Conservation (phyloP, 2,888 invertebrate species). For the Tetragonula carbonaria region DNA sequence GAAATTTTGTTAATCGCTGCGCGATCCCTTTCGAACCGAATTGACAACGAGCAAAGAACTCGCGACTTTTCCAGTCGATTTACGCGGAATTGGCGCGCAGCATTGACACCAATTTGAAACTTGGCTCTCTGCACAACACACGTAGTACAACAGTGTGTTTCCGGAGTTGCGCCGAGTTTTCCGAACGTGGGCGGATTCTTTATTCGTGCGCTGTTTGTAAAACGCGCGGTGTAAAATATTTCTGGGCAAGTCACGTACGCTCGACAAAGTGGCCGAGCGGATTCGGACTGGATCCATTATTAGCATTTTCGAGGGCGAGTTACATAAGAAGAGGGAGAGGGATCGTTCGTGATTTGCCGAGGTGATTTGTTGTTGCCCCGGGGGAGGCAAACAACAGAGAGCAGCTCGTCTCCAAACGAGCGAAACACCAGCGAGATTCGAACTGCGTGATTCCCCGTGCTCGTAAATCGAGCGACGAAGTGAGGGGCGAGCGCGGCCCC, state of each 20-base stretch:
- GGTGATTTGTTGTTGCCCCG: not conserved
- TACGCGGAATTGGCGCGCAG: too few species aligned
- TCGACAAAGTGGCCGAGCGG: too few species aligned
- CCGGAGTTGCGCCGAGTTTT: too few species aligned
- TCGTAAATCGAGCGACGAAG: constrained; percentile 43
- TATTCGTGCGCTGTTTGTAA: not conserved
- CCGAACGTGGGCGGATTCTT: not conserved
- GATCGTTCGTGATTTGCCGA: not conserved
- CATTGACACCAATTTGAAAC: too few species aligned
- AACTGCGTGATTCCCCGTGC: constrained; percentile 40
- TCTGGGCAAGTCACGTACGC: not conserved
- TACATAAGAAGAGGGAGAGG: not conserved
- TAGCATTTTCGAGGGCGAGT: not conserved
- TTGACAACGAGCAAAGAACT: too few species aligned
- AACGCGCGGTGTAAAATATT: not conserved
- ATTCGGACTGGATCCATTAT: not conserved
- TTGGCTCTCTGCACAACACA: too few species aligned
- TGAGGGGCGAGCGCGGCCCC: not conserved
- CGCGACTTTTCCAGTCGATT: too few species aligned
- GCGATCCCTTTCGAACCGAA: too few species aligned
- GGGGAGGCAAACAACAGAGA: not conserved
- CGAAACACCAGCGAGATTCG: constrained; percentile 15
- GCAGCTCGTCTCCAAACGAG: constrained; percentile 9
- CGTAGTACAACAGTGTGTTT: too few species aligned
- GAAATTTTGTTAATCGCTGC: too few species aligned